Percentiles rank a stretch among this genome's conserved stretches.
phyloP scores from a whole-genome alignment of 2,113 vertebrate species.

The Chiloscyllium plagiosum region DNA sequence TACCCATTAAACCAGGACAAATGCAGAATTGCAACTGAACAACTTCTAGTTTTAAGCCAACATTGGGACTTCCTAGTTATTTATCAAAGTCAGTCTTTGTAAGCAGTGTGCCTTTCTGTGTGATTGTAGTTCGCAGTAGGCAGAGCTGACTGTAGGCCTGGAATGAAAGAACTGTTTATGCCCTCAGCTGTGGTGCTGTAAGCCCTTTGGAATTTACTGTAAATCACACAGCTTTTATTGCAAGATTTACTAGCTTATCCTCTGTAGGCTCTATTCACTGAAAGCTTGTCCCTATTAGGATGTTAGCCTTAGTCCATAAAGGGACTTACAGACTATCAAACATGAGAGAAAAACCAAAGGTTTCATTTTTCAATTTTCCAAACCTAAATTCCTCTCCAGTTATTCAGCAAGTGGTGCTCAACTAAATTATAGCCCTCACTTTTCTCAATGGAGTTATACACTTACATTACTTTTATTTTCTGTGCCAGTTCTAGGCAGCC shows the following conservation, averaged over 20 bases:
- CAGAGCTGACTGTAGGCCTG: constrained; percentile 80
- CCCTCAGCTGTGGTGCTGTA: constrained; percentile 98
- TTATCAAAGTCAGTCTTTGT: constrained; percentile 98
- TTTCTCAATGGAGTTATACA: constrained; percentile 74
- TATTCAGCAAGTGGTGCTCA: constrained; percentile 73
- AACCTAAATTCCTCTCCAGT: constrained; percentile 82
- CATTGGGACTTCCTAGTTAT: constrained; percentile 99
- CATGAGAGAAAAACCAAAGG: constrained; percentile 86
- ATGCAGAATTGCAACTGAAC: constrained; percentile 99
- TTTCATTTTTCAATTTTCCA: constrained; percentile 87
- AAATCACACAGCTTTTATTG: constrained; percentile 99
- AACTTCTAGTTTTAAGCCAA: constrained; percentile 99
- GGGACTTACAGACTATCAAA: constrained; percentile 93
- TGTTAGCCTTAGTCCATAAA: constrained; percentile 91
- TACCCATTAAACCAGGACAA: constrained; percentile 98
- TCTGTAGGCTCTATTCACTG: constrained; percentile 98
- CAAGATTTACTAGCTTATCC: constrained; percentile 99
- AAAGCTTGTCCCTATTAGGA: constrained; percentile 99
- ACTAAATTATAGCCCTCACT: constrained; percentile 80
- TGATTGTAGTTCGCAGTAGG: constrained; percentile 96
- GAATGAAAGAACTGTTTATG: constrained; percentile 98
- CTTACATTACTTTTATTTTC: constrained; percentile 80
- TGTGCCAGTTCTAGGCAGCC: constrained; percentile 74
- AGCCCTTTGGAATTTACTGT: constrained; percentile 99
- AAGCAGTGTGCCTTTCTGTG: constrained; percentile 85